phyloP scores from a whole-genome alignment of 2,888 invertebrate species.

The Tenthredo notha region DNA sequence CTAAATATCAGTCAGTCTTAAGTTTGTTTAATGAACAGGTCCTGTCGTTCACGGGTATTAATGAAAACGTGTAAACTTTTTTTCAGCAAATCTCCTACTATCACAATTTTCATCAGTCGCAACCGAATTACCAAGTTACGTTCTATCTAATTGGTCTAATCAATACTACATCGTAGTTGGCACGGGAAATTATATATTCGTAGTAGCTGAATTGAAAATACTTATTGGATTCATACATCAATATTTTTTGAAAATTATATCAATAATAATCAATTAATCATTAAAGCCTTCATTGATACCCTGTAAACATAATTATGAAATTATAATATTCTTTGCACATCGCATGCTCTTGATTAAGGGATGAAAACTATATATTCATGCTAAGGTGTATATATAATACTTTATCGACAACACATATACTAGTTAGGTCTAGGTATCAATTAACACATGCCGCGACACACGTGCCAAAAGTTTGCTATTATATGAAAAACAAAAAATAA shows the following conservation, averaged over 20 bases:
- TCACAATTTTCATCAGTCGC: neutral
- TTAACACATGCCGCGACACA: slow-evolving; percentile 65
- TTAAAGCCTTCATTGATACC: slow-evolving; percentile 44
- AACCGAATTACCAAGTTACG: neutral
- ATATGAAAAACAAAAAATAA: slow-evolving; percentile 54
- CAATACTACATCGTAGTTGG: neutral
- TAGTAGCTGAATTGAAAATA: neutral
- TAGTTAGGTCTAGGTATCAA: slow-evolving; percentile 15
- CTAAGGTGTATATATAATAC: neutral
- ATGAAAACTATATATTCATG: slow-evolving; percentile 36
- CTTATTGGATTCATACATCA: neutral
- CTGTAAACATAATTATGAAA: slow-evolving; percentile 47
- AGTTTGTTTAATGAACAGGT: slow-evolving; percentile 24
- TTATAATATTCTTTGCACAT: neutral
- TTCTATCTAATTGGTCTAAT: neutral
- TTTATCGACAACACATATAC: slow-evolving; percentile 5
- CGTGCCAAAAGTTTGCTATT: slow-evolving; percentile 60
- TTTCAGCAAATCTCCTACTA: neutral
- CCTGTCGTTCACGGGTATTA: slow-evolving; percentile 28
- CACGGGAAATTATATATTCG: neutral
- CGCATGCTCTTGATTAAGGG: slow-evolving; percentile 28
- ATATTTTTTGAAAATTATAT: neutral
- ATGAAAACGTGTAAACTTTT: slow-evolving; percentile 2
- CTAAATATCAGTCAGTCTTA: slow-evolving; percentile 10
- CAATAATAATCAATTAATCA: neutral